Conservation (phyloP, 2,113 vertebrate species). For the Plecotus auritus region DNA sequence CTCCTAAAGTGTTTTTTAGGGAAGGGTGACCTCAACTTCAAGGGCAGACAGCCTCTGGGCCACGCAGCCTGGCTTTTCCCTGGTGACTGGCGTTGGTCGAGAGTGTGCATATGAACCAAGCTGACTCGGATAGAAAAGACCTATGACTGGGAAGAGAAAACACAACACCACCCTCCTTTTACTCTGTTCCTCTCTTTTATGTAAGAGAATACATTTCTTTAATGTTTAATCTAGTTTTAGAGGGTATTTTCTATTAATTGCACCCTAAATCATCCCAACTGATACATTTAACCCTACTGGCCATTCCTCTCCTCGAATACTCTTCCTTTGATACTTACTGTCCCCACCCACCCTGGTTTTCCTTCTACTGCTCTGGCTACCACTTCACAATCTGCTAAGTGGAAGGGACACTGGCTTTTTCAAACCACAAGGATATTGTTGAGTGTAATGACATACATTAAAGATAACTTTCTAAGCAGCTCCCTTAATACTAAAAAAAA, state of each 20-base stretch:
- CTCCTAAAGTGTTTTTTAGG: neutral
- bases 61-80: neutral
- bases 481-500: neutral
- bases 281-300: neutral
- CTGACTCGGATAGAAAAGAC: neutral
- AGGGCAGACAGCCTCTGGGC: neutral
- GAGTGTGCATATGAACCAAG: neutral
- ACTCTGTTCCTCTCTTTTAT: neutral
- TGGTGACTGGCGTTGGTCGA: neutral
- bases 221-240: neutral
- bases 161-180: neutral
- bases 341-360: neutral
- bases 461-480: neutral
- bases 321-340: neutral
- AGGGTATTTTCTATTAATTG: neutral
- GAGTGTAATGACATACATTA: neutral
- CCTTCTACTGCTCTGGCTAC: neutral
- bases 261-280: neutral
- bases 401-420: neutral
- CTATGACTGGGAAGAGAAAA: neutral
- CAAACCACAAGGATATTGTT: neutral
- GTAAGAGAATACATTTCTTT: neutral
- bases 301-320: neutral
- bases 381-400: neutral
- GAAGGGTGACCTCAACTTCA: neutral